These are phyloP conservation scores for Nothoprocta perdicaria DNA, from an alignment of 2,113 vertebrate species.

Conservation along the genomic window DNA sequence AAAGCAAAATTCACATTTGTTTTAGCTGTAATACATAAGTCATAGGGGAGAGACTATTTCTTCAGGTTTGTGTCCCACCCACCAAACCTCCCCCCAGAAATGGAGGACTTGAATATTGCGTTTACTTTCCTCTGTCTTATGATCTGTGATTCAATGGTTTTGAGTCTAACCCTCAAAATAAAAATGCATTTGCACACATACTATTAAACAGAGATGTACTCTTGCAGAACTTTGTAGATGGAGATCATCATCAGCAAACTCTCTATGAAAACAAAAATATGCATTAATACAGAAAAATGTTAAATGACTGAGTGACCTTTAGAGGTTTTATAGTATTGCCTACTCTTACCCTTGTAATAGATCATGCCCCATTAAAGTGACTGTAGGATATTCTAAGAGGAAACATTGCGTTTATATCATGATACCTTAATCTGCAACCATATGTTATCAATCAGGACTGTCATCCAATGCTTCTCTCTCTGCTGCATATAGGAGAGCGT, in stretches of 20 bases:
- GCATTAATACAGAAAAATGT: background rate
- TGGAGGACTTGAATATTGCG: no score
- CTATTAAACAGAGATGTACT: background rate
- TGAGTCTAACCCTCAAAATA: background rate
- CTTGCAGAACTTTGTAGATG: background rate
- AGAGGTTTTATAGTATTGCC: background rate
- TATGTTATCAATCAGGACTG: background rate
- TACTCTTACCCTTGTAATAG: background rate
- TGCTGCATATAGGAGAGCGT: background rate
- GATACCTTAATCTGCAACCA: background rate
- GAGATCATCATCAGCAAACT: background rate
- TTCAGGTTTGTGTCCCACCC: no score
- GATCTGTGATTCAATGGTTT: background rate
- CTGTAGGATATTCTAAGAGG: background rate
- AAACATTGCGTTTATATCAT: fast-evolving
- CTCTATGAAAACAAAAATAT: background rate
- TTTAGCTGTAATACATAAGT: no score
- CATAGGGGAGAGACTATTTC: no score
- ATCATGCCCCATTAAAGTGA: background rate
- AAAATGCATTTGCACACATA: background rate
- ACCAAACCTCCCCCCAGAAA: no score
- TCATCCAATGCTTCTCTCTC: background rate
- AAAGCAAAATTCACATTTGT: no score
- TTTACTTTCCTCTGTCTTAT: no score
- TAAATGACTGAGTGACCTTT: background rate